Evolutionary conservation across 2,888 invertebrate genomes (phyloP), one percentile per base, ranked within the genome.

Genomic region (Mystacides longicornis): DNA sequence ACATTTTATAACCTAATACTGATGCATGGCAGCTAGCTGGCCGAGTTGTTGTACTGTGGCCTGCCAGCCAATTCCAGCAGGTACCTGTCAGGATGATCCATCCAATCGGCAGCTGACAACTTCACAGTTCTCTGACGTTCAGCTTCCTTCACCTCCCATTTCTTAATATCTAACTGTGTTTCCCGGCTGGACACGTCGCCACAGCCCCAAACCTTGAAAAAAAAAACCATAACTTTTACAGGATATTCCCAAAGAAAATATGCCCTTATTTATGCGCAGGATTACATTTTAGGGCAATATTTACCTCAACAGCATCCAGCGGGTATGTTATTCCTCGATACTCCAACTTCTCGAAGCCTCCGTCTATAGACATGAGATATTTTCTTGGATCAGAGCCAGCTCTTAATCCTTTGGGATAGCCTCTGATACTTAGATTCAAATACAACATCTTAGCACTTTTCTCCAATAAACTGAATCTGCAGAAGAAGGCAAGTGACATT

Each of bases 71-170:
- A 75, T 70, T 93, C 91, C 59, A 95, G 74, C 50, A 95, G 79
- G 69, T 94, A 93, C 55, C 94, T 82, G 76, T 97, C 96, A 0
- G 96, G 95, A 75, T 95, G 93, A 68, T 96, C 94, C 67, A 92
- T 81, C 96, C 96, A 97, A 68, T 95, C 94, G 19, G 89, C 85
- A 0, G 93, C 85, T 16, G 87, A 89, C 57, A 94, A 71, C 69
- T 94, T 94, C 7, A 96, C 90, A 66, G 85, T 82, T 52, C 89
- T 77, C 64, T 90, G 88, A 58, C 87, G 82, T 73, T 96, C 93
- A 0, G 88, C 90, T 70, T 96, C 93, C 65, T 85, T 85, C 19
- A 87, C 85, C 69, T 94, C 92, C 92, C 91, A 94, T 65, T 89
- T 87, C 70, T 94, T 94, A 64, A 93, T 85, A 65, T 93, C 92